Evolutionary conservation across 2,113 vertebrate genomes (phyloP), one percentile per base, ranked within the genome.

Genomic region (Pachyramphus minor): DNA sequence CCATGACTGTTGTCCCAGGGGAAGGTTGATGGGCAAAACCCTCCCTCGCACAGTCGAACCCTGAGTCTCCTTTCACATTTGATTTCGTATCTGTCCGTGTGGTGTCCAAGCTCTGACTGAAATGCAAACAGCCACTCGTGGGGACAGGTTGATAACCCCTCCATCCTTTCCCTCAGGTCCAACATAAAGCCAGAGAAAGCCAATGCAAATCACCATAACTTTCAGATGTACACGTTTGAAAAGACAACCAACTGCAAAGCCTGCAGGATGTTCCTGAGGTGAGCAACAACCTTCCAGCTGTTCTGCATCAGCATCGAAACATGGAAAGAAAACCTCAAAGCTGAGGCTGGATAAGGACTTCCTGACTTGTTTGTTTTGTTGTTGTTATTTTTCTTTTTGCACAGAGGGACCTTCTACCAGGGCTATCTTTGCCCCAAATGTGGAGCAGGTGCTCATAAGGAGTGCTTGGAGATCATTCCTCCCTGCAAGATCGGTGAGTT

Each of bases 191-290:
- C 99, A 0, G 99, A 99, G 95, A 98, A 99, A 94, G 99, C 99
- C 96, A 99, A 97, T 0, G 99, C 99, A 50, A 99, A 99, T 89
- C 99, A 99, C 97, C 99, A 99, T 94, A 99, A 98, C 97, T 99
- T 99, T 95, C 99, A 99, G 98, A 99, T 99, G 99, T 99, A 99
- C 97, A 99, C 99, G 0, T 99, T 99, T 39, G 99, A 99, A 37
- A 99, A 98, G 97, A 99, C 99, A 15, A 99, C 99, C 94, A 99
- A 98, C 98, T 99, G 99, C 98, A 98, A 98, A 89, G 99, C 99
- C 72, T 99, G 99, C 97, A 98, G 98, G 96, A 99, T 99, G 99
- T 98, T 99, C 81, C 95, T 99, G 56, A 99, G 99, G 99, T 99
- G 97, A 97, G 93, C n/a, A 5, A 0, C 22, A 6, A 2, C 52